A percentile compares a stretch with the other conserved stretches of the same genome.
phyloP scores from a whole-genome alignment of 2,113 vertebrate species.

The Barbus barbus region DNA sequence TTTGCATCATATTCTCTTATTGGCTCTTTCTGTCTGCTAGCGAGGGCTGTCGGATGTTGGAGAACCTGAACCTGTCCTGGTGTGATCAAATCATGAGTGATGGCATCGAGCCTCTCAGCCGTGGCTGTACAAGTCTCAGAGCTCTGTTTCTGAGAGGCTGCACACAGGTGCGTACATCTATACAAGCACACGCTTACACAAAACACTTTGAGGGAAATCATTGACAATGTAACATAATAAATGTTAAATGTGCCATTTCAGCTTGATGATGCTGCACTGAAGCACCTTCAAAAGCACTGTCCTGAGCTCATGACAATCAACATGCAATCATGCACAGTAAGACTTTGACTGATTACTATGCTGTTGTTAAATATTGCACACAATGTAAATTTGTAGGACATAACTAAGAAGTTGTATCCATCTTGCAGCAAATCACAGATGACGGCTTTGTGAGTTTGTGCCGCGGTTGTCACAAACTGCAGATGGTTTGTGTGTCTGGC shows the following conservation, averaged over 20 bases:
- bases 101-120: constrained; percentile 93
- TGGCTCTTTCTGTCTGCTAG: constrained; percentile 67
- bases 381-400: not conserved
- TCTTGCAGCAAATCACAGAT: constrained; percentile 94
- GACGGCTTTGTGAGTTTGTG: constrained; percentile 98
- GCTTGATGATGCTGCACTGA: constrained; percentile 95
- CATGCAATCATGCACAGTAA: constrained; percentile 96
- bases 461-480: constrained; percentile 94
- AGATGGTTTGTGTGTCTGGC: constrained; percentile 95
- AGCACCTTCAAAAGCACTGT: constrained; percentile 93
- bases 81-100: constrained; percentile 98
- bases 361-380: not conserved
- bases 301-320: constrained; percentile 95
- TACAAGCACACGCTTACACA: constrained; percentile 27
- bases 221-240: not conserved
- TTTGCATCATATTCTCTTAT: not conserved
- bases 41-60: constrained; percentile 94
- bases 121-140: constrained; percentile 88
- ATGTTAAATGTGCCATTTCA: constrained; percentile 55
- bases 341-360: constrained; percentile 54
- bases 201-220: not conserved
- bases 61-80: constrained; percentile 98
- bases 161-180: constrained; percentile 82
- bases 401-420: not conserved
- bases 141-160: constrained; percentile 95